Evolutionary conservation across 2,797 vertebrate species (phyloP).

Genomic region (Enteromius radiatus): DNA sequence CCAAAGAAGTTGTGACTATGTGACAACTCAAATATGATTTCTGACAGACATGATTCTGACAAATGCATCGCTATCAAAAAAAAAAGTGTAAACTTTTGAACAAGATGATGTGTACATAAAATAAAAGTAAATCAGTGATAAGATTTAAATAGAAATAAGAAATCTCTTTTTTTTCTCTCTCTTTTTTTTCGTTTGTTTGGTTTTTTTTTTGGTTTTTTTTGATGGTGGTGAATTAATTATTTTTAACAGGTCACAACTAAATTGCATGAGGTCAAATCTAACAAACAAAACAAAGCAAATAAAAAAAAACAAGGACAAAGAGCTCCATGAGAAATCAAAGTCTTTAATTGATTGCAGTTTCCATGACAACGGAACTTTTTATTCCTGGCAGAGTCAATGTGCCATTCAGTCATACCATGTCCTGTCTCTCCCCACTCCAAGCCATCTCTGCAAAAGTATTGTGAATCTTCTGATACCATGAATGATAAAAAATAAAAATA

Average conservation of each 20-base stretch:
- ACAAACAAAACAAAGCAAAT: too few species aligned
- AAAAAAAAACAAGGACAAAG: constrained; percentile 5
- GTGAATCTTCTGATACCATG: neutral
- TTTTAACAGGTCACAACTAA: neutral
- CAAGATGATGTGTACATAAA: too few species aligned
- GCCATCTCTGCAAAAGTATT: neutral
- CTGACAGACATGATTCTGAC: neutral
- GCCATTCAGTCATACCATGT: constrained; percentile 11
- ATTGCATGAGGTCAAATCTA: constrained; percentile 18
- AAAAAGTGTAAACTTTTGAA: too few species aligned
- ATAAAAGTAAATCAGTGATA: neutral
- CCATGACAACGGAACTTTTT: constrained; percentile 41
- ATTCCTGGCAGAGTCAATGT: constrained; percentile 4
- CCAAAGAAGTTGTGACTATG: too few species aligned
- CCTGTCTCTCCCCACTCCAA: neutral
- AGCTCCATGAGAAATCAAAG: constrained; percentile 13
- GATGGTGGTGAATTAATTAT: neutral
- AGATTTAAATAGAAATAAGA: neutral
- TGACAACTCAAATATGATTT: neutral
- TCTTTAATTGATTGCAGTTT: constrained; percentile 51
- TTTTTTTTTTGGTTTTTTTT: too few species aligned
- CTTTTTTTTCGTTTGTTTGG: too few species aligned
- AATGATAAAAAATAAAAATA: neutral
- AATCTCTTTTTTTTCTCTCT: too few species aligned
- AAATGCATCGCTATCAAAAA: too few species aligned